Percentiles rank a stretch among this genome's conserved stretches.
These are phyloP conservation scores for Bryconaethiops microstoma DNA, from an alignment of 2,797 vertebrate genomes.

Conservation along the genomic window DNA sequence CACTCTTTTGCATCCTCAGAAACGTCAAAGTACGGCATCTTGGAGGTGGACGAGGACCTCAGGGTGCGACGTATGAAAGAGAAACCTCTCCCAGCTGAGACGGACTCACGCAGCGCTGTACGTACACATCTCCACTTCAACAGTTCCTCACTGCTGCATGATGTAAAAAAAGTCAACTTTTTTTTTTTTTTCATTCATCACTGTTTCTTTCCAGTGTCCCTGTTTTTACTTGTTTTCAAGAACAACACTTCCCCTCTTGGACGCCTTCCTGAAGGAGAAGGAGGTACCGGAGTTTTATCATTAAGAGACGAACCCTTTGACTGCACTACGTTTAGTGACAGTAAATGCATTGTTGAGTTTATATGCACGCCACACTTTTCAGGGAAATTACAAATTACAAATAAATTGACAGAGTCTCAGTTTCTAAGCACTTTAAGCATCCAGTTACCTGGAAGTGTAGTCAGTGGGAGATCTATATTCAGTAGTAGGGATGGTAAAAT, in stretches of 20 bases:
- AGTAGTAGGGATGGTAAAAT: too few species aligned
- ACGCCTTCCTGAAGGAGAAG: slow-evolving; percentile 78
- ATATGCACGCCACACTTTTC: too few species aligned
- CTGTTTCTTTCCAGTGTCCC: slow-evolving; percentile 76
- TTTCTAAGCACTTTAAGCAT: neutral
- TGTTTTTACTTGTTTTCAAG: slow-evolving; percentile 82
- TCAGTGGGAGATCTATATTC: neutral
- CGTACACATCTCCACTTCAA: slow-evolving; percentile 27
- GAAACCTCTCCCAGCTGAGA: slow-evolving; percentile 78
- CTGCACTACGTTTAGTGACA: neutral
- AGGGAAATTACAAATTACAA: too few species aligned
- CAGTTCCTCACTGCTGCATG: neutral
- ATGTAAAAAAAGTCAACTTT: neutral
- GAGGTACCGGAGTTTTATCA: slow-evolving; percentile 65
- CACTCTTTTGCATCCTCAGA: slow-evolving; percentile 65
- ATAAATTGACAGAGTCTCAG: too few species aligned
- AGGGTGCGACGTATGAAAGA: slow-evolving; percentile 76
- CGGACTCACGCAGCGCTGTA: slow-evolving; percentile 79
- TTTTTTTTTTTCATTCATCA: neutral
- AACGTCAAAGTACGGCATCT: slow-evolving; percentile 81
- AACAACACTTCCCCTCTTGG: slow-evolving; percentile 73
- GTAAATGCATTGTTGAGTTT: too few species aligned
- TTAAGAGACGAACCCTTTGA: neutral
- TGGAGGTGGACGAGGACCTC: slow-evolving; percentile 76
- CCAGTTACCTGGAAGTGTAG: neutral